Evolutionary conservation across 2,888 invertebrate species (phyloP), one percentile per base, ranked within the genome.

Genomic region (Mayetiola destructor): DNA sequence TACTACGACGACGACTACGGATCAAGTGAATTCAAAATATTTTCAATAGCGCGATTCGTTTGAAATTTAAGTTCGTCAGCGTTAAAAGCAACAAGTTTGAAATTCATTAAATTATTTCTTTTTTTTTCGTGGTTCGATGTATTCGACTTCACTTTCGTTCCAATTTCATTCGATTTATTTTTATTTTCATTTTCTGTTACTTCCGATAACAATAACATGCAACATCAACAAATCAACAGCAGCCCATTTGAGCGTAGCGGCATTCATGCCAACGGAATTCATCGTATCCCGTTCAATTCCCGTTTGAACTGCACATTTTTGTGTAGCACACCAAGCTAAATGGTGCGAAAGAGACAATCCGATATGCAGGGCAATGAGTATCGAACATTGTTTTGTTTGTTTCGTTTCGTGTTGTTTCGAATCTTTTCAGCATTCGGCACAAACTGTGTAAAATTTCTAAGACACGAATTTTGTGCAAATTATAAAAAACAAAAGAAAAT

Each of bases 31-130:
- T n/a, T n/a, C n/a, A n/a, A n/a, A n/a, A n/a, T n/a, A n/a, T n/a
- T n/a, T n/a, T n/a, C n/a, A n/a, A n/a, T n/a, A n/a, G n/a, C n/a
- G n/a, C n/a, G n/a, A n/a, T n/a, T n/a, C n/a, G n/a, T n/a, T n/a
- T n/a, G n/a, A n/a, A n/a, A n/a, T n/a, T n/a, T n/a, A n/a, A n/a
- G n/a, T n/a, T n/a, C n/a, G n/a, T n/a, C n/a, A n/a, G n/a, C n/a
- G n/a, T n/a, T 27, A 48, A 48, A 48, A 48, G 48, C 48, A 48
- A 48, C 48, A 48, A 48, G 48, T 48, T 48, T 48, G n/a, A 48
- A 27, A 48, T 48, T 23, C 48, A 48, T n/a, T 27, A 27, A 48
- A 42, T 42, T 21, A 23, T n/a, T 27, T 23, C 48, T n/a, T 27
- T 27, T 48, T 48, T 48, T 48, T 10, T 37, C n/a, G 14, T 37